Conservation (phyloP, 30 jellyfish, hydroid and myxozoan species). For the Nemopilema nomurai region DNA sequence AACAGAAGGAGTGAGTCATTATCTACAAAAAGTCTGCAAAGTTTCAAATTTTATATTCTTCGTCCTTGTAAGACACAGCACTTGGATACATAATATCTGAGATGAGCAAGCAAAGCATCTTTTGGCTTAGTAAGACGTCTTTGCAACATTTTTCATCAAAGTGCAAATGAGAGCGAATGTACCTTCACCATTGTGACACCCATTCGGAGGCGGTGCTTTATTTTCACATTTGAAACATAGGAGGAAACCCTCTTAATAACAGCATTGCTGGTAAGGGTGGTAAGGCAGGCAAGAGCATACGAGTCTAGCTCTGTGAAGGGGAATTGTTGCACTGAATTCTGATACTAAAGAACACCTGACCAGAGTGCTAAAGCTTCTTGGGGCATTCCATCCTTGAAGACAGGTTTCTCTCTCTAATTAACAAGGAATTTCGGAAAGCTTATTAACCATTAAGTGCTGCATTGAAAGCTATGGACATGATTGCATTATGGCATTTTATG, state of each 20-base stretch:
- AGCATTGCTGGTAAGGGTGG: constrained; percentile 58
- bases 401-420: constrained; percentile 55
- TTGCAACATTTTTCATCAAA: constrained; percentile 1
- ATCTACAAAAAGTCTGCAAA: constrained; percentile 7
- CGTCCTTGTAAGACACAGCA: constrained; percentile 14
- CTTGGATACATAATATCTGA: constrained; percentile 16
- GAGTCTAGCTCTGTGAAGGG: constrained; percentile 46
- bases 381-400: constrained; percentile 43
- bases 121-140: background rate
- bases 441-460: constrained; percentile 24
- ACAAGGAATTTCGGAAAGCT: constrained; percentile 36
- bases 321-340: constrained; percentile 4
- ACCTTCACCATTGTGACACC: constrained; percentile 16
- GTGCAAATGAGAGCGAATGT: constrained; percentile 20
- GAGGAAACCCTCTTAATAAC: constrained; percentile 54
- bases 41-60: background rate
- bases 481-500: constrained; percentile 67
- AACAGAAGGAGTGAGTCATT: background rate
- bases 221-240: constrained; percentile 38
- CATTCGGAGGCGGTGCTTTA: constrained; percentile 43
- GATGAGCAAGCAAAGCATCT: constrained; percentile 2
- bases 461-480: constrained; percentile 48
- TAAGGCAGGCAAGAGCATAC: constrained; percentile 57
- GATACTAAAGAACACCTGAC: constrained; percentile 24
- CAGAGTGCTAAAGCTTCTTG: constrained; percentile 50